A percentile compares a stretch with the other conserved stretches of the same genome.
phyloP scores from a whole-genome alignment of 2,888 invertebrate genomes.

The Schizotus pectinicornis region DNA sequence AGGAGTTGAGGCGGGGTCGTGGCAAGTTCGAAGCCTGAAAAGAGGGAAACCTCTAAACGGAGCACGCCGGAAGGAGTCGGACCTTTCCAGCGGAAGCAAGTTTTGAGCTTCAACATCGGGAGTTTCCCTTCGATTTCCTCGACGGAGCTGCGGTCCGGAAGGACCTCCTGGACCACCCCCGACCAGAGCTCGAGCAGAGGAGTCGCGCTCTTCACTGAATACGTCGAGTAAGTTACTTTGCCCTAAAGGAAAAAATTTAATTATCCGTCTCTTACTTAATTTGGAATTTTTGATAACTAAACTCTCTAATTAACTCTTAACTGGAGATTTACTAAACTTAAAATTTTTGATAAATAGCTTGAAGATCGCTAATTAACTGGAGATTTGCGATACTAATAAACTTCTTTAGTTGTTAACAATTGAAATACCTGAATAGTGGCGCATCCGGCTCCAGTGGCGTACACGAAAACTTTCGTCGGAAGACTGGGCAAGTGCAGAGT shows the following conservation, averaged over 20 bases:
- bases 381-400: no score
- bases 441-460: conserved; percentile 73
- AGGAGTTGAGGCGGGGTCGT: conserved; percentile 59
- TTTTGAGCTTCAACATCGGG: conserved; percentile 68
- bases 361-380: no score
- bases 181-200: conserved; percentile 67
- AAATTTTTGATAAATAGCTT: no score
- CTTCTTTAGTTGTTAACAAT: not conserved
- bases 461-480: conserved; percentile 73
- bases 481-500: conserved; percentile 67
- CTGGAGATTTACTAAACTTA: no score
- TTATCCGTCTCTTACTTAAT: no score
- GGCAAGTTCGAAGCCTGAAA: conserved; percentile 69
- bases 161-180: conserved; percentile 68
- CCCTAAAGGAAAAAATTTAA: conserved; percentile 61
- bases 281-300: no score
- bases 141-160: conserved; percentile 67
- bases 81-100: conserved; percentile 72
- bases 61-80: conserved; percentile 66
- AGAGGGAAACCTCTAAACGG: conserved; percentile 66
- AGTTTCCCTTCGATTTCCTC: conserved; percentile 70
- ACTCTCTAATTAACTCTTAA: no score
- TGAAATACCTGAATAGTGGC: conserved; percentile 67
- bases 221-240: conserved; percentile 68
- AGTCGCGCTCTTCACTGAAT: conserved; percentile 65